Percentiles rank a stretch among this genome's conserved stretches.
These are phyloP conservation scores for Chaunax sp. DNA, from an alignment of 2,797 vertebrate species.

Conservation along the genomic window DNA sequence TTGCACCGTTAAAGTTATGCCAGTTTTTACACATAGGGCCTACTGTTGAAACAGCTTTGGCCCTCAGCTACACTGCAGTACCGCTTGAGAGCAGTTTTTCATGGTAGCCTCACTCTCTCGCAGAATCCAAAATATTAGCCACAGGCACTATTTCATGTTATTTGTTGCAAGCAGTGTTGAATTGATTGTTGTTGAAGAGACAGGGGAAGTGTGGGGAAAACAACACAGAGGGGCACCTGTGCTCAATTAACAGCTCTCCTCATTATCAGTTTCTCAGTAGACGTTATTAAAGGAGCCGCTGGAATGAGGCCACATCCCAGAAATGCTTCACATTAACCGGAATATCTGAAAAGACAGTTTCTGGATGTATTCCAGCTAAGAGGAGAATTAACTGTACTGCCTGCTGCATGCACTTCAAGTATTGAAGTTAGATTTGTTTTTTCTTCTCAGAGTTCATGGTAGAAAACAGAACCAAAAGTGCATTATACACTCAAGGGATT, in stretches of 20 bases:
- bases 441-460: no score
- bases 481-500: no score
- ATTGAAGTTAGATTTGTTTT: no score
- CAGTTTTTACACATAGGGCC: background rate
- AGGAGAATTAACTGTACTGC: background rate
- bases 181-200: slow-evolving; percentile 6
- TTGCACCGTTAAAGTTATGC: no score
- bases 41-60: slow-evolving; percentile 28
- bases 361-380: slow-evolving; percentile 22
- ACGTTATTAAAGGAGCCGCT: slow-evolving; percentile 15
- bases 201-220: background rate
- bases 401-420: background rate
- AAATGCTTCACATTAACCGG: slow-evolving; percentile 5
- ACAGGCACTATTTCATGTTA: slow-evolving; percentile 19
- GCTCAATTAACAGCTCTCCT: slow-evolving; percentile 18
- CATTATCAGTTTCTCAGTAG: slow-evolving; percentile 28
- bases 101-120: background rate
- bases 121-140: slow-evolving; percentile 18
- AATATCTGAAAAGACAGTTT: slow-evolving; percentile 9
- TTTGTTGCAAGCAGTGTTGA: slow-evolving; percentile 3
- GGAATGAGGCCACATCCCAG: slow-evolving; percentile 21
- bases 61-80: slow-evolving; percentile 13
- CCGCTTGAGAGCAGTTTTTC: slow-evolving; percentile 3
- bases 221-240: background rate
- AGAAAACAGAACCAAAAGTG: background rate